Evolutionary conservation across 2,113 vertebrate species (phyloP).

Genomic region (Maccullochella peelii): DNA sequence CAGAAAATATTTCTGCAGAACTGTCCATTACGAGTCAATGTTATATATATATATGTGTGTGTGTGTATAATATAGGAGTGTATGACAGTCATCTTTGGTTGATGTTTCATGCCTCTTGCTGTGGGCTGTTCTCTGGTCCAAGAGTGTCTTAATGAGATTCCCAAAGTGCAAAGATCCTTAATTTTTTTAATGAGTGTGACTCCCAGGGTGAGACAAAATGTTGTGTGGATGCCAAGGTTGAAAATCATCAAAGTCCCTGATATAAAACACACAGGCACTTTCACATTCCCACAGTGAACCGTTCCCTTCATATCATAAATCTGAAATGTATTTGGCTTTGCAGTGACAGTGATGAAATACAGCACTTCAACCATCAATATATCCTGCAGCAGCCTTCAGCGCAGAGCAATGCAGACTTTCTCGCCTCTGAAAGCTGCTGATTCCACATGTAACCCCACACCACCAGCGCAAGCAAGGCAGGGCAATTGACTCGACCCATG

Average conservation of each 20-base stretch:
- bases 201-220: constrained; percentile 15
- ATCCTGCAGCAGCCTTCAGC: constrained; percentile 11
- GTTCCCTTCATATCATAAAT: constrained; percentile 16
- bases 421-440: constrained; percentile 30
- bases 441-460: constrained; percentile 36
- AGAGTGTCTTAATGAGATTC: constrained; percentile 6
- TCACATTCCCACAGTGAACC: constrained; percentile 16
- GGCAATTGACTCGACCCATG: constrained; percentile 24
- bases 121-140: not conserved
- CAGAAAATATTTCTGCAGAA: too few relatives aligned
- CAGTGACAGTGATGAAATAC: constrained; percentile 23
- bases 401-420: not conserved
- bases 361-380: constrained; percentile 3
- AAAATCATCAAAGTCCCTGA: constrained; percentile 26
- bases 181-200: not conserved
- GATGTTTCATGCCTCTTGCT: not conserved
- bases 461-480: not conserved
- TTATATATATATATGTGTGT: too few relatives aligned
- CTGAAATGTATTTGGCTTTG: constrained; percentile 15
- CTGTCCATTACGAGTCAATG: too few relatives aligned
- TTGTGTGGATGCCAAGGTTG: constrained; percentile 5
- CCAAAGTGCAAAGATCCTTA: constrained; percentile 12
- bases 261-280: constrained; percentile 41
- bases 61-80: too few relatives aligned
- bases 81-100: not conserved